phyloP scores from a whole-genome alignment of 2,888 invertebrate species.

The Drosophila demipolita region DNA sequence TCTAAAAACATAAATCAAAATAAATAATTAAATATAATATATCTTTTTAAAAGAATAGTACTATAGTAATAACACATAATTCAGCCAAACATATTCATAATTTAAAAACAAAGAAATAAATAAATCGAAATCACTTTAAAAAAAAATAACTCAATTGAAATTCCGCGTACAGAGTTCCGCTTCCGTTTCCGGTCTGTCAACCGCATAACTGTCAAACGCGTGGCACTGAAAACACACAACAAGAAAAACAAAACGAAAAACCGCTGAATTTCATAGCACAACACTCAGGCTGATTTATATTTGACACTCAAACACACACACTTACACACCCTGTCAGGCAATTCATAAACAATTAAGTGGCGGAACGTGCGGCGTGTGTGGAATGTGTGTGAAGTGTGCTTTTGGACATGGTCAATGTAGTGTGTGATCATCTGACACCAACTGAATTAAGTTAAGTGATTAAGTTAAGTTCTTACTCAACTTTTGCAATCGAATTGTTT shows the following conservation, averaged over 20 bases:
- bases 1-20: neutral
- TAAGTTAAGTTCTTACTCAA: slow-evolving; percentile 59
- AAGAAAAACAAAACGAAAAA: slow-evolving; percentile 2
- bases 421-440: slow-evolving; percentile 34
- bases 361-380: slow-evolving; percentile 41
- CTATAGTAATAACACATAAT: neutral
- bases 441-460: slow-evolving; percentile 70
- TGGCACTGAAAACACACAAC: slow-evolving; percentile 14
- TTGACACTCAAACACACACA: slow-evolving; percentile 34
- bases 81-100: too few relatives aligned
- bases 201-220: slow-evolving; percentile 39
- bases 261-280: slow-evolving; percentile 46
- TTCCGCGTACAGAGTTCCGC: slow-evolving; percentile 41
- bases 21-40: neutral
- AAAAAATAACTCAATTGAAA: slow-evolving; percentile 8
- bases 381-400: slow-evolving; percentile 3
- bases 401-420: slow-evolving; percentile 11
- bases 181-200: slow-evolving; percentile 64
- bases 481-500: slow-evolving; percentile 52
- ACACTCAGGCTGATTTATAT: slow-evolving; percentile 59
- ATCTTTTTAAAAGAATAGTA: neutral
- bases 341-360: slow-evolving; percentile 76
- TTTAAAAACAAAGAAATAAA: neutral
- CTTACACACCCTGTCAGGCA: slow-evolving; percentile 31
- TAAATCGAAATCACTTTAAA: neutral